Base-by-base conservation (phyloP, 2,888 invertebrate genomes). In the Lithophane semibrunnea region DNA sequence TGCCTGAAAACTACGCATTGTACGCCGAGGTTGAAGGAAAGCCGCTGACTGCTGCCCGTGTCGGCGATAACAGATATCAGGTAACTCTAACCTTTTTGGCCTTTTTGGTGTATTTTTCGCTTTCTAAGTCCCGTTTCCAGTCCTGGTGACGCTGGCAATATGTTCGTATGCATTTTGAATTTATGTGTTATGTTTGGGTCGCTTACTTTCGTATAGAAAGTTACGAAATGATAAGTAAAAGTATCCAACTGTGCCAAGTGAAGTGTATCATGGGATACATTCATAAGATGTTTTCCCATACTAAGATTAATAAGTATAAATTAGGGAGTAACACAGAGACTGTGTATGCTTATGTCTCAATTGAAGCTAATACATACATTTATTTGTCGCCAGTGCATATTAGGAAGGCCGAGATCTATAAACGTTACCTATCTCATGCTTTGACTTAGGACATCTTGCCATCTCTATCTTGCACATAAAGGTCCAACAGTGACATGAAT, bases 1-100 rank as follows among this genome's bases (percentile, higher is more conserved):
- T 97, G 88, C 96, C 97, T 77, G 97, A 97, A 83, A 97, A 97
- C 92, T 97, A 98, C 84, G 98, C 98, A 56, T 95, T 99, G 77
- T 99, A 99, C 94, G 99, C 99, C 24, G 99, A 99, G 92, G 97
- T 99, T 77, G 98, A 98, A 87, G 99, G 99, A 66, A 98, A 98
- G 92, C 97, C 98, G n/a, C 96, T 98, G 74, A 98, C 99, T 47
- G 99, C 98, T 54, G 98, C 98, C 21, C 97, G 98, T 86, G 97
- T 98, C 73, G 98, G 97, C 67, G 97, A 98, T 76, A 97, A 98
- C 90, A 98, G 98, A 92, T 99, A 98, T 91, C 99, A 99, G 98
- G 98, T 99, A 92, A 97, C 97, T 85, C 80, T 84, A 82, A 79
- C 78, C 77, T 82, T 69, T 67, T 37, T 64, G 5, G 18, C 78